Evolutionary conservation across 2,888 invertebrate genomes (phyloP).

Genomic region (Lepidochitona cinerea): DNA sequence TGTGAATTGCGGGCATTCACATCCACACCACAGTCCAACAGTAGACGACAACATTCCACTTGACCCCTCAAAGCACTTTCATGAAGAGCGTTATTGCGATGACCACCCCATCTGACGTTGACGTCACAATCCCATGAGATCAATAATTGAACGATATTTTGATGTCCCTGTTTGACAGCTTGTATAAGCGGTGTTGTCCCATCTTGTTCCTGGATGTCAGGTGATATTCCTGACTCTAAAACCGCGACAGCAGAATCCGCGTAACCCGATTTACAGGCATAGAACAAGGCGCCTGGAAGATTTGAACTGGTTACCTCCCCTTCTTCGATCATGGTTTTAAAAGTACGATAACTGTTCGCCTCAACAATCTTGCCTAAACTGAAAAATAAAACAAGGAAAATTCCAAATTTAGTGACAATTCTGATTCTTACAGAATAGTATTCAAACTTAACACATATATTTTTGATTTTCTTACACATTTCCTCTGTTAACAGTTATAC

Average conservation of each 20-base stretch:
- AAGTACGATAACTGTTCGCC: neutral
- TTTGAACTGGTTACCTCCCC: slow-evolving; percentile 17
- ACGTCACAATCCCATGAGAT: slow-evolving; percentile 55
- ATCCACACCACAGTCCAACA: slow-evolving; percentile 52
- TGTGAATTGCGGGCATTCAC: slow-evolving; percentile 52
- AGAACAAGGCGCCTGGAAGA: slow-evolving; percentile 37
- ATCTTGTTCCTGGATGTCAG: slow-evolving; percentile 40
- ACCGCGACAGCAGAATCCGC: slow-evolving; percentile 45
- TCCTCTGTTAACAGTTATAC: too few relatives aligned
- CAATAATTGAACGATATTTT: slow-evolving; percentile 48
- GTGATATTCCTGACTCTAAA: slow-evolving; percentile 45
- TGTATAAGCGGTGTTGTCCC: slow-evolving; percentile 44
- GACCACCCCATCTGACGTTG: slow-evolving; percentile 38
- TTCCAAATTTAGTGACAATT: neutral
- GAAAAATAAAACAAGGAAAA: neutral
- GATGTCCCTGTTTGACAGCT: slow-evolving; percentile 46
- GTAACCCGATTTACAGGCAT: slow-evolving; percentile 38
- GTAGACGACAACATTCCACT: slow-evolving; percentile 47
- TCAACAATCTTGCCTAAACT: neutral
- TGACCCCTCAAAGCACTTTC: slow-evolving; percentile 55
- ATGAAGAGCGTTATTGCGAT: slow-evolving; percentile 56
- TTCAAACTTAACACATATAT: too few relatives aligned
- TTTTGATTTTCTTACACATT: too few relatives aligned
- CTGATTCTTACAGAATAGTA: too few relatives aligned
- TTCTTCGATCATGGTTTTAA: neutral